Conservation (phyloP, 2,797 vertebrate species). For the Pteropus rufus region DNA sequence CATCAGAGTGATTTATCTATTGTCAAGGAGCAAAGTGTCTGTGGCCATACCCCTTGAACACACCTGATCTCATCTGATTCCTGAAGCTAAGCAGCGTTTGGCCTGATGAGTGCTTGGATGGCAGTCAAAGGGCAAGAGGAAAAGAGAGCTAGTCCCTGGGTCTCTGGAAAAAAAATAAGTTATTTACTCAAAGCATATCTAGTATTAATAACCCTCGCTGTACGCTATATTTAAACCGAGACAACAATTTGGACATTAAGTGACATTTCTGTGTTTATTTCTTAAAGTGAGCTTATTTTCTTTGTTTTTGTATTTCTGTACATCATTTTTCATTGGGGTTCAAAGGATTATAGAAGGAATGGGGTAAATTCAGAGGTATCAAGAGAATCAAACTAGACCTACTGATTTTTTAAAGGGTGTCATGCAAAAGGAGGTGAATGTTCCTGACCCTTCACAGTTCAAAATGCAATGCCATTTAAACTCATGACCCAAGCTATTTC, state of each 20-base stretch:
- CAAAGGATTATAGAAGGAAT: neutral
- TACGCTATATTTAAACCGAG: neutral
- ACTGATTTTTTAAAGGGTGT: constrained; percentile 17
- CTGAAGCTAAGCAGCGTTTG: neutral
- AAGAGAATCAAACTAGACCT: neutral
- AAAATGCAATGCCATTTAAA: neutral
- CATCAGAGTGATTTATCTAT: neutral
- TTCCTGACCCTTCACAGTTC: neutral
- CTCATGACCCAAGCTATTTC: neutral
- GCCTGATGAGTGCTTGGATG: neutral
- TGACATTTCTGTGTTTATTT: neutral
- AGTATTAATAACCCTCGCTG: neutral
- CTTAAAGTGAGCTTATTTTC: neutral
- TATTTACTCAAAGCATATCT: neutral
- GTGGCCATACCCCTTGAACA: neutral
- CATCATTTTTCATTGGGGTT: neutral
- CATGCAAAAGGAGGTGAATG: neutral
- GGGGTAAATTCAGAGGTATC: constrained; percentile 65
- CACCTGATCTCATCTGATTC: neutral
- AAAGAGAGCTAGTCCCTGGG: neutral
- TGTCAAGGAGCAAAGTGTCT: neutral
- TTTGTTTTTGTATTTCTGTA: constrained; percentile 14
- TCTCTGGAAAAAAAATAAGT: neutral
- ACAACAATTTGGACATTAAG: neutral
- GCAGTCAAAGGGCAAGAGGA: neutral